Base-by-base conservation (phyloP, 2,888 invertebrate species). In the Chydorus sphaericus region DNA sequence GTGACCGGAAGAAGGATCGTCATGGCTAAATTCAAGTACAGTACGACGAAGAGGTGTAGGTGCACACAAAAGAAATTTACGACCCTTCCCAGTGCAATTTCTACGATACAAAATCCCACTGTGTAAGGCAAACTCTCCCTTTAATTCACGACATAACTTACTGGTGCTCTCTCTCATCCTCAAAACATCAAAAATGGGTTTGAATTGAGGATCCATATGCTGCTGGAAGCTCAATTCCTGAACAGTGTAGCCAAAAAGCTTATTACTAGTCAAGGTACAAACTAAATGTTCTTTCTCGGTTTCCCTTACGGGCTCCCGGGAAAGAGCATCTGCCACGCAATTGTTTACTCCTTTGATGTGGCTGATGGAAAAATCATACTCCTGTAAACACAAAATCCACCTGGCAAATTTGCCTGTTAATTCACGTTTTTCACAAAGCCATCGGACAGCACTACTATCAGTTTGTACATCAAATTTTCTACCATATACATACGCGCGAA, bases 391-490 rank as follows among this genome's bases (percentile, higher is more conserved):
- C 29, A 50, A 31, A 5, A 50, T 31, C 50, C 50, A 50, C 31
- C 50, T 50, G 1, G 30, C 18, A 50, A 50, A 50, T 30, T 50
- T 50, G 10, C 30, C 50, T 10, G 29, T n/a, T 10, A 29, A 50
- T n/a, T 50, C 30, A 16, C 31, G 26, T 16, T 50, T 50, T 29
- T 30, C 18, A 18, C n/a, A 50, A 18, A 54, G 26, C 39, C 44
- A 28, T 7, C 18, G 36, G 14, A 28, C 20, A 7, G 54, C 54
- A 14, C 56, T 28, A 39, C 64, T 64, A 33, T 65, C 62, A 3
- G 63, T 64, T 14, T 61, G 49, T 1, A 64, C 31, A n/a, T 44
- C 48, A 29, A 64, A 64, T 28, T 11, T 28, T 44, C 54, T 59
- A 8, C 60, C 62, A 37, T 59, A 61, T 11, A 64, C 18, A 48